Evolutionary conservation across 2,797 vertebrate genomes (phyloP).

Genomic region (Parauchenoglanis punctatus): DNA sequence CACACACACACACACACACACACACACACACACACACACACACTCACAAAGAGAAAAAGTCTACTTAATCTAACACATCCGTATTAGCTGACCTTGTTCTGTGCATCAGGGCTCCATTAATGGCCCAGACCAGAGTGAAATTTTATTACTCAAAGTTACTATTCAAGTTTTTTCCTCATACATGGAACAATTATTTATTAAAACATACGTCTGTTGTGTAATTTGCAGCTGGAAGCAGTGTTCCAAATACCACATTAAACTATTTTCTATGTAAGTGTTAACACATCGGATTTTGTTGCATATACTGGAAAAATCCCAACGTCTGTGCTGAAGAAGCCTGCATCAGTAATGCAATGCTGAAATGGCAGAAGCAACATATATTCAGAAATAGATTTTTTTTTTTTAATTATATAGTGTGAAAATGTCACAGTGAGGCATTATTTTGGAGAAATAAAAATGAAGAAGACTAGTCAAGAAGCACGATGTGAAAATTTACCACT

Average conservation of each 20-base stretch:
- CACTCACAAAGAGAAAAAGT: background rate
- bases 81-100: background rate
- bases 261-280: background rate
- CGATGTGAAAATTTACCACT: background rate
- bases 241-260: background rate
- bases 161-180: background rate
- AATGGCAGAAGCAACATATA: background rate
- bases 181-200: background rate
- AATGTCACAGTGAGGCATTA: background rate
- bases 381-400: background rate
- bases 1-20: background rate
- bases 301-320: background rate
- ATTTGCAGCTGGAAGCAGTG: background rate
- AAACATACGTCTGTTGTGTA: background rate
- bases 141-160: background rate
- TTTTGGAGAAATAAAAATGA: background rate
- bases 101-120: background rate
- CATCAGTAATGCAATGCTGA: background rate
- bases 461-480: background rate
- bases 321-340: background rate
- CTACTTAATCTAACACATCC: background rate
- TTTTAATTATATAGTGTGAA: background rate
- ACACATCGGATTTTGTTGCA: background rate
- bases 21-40: background rate
- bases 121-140: background rate